Percentiles rank a stretch among this genome's conserved stretches.
Conservation (phyloP, 2,113 vertebrate genomes). For the Piaya cayana region DNA sequence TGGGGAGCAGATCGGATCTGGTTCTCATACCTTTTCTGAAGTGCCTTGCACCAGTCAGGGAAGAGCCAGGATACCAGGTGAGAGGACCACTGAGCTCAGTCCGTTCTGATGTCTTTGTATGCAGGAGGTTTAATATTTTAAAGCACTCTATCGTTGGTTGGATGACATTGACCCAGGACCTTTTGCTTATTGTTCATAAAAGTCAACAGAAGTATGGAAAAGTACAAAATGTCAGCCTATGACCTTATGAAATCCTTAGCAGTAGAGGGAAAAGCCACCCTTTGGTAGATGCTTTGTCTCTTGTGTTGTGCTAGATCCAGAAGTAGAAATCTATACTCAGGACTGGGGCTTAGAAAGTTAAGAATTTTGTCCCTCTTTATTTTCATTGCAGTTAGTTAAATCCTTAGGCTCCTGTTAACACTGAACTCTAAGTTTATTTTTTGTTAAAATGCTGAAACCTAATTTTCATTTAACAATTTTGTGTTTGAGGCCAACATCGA, state of each 20-base stretch:
- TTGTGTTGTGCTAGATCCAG: background rate
- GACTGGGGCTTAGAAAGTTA: background rate
- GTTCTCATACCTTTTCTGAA: background rate
- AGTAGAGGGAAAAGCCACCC: background rate
- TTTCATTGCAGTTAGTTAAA: conserved; percentile 53
- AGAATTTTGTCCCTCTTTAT: conserved; percentile 29
- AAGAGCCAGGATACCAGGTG: background rate
- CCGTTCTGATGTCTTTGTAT: background rate
- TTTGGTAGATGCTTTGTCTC: background rate
- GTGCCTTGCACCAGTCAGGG: background rate
- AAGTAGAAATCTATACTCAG: background rate
- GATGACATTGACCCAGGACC: conserved; percentile 7
- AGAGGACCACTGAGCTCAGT: background rate
- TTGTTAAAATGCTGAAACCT: conserved; percentile 58
- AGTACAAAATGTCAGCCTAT: conserved; percentile 39
- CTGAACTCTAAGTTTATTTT: background rate
- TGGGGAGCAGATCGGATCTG: background rate
- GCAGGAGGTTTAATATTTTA: background rate
- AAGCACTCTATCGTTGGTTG: background rate
- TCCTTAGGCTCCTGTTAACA: conserved; percentile 35
- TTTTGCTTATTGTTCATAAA: conserved; percentile 45
- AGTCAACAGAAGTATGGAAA: conserved; percentile 39
- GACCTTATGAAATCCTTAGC: conserved; percentile 8
- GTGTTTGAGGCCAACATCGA: conserved; percentile 47
- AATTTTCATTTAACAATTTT: conserved; percentile 59